phyloP scores from a whole-genome alignment of 2,113 vertebrate genomes.

The Dipodomys spectabilis region DNA sequence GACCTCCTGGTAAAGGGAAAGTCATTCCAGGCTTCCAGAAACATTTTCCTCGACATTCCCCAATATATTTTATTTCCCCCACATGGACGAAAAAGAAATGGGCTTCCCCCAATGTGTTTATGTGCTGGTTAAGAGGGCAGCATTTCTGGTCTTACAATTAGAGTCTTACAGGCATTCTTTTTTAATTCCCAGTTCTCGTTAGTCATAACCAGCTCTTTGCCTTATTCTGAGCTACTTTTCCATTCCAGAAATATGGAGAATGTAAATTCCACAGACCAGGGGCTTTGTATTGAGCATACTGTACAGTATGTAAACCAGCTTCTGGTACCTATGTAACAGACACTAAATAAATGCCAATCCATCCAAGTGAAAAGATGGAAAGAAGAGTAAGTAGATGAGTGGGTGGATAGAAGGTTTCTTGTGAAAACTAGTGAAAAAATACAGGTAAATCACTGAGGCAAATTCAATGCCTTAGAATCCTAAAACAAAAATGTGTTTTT shows the following conservation, averaged over 20 bases:
- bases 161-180: conserved; percentile 59
- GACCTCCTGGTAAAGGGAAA: conserved; percentile 55
- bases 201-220: conserved; percentile 68
- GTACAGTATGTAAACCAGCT: neutral
- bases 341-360: conserved; percentile 14
- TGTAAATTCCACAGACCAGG: neutral
- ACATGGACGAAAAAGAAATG: conserved; percentile 67
- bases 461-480: neutral
- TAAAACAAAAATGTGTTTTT: conserved; percentile 36
- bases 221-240: conserved; percentile 44
- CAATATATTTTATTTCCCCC: conserved; percentile 74
- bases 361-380: neutral
- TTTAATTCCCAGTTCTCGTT: conserved; percentile 74
- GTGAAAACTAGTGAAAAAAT: conserved; percentile 20
- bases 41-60: conserved; percentile 59
- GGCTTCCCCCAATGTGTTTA: conserved; percentile 74
- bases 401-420: neutral
- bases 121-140: conserved; percentile 73
- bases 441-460: conserved; percentile 21
- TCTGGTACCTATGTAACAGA: neutral
- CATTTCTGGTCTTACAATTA: conserved; percentile 73
- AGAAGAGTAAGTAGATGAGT: neutral
- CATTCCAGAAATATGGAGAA: conserved; percentile 18
- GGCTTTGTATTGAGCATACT: neutral
- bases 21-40: conserved; percentile 43